Evolutionary conservation across 1,140 invertebrate species (phyloP).

Genomic region (Ladona fulva): DNA sequence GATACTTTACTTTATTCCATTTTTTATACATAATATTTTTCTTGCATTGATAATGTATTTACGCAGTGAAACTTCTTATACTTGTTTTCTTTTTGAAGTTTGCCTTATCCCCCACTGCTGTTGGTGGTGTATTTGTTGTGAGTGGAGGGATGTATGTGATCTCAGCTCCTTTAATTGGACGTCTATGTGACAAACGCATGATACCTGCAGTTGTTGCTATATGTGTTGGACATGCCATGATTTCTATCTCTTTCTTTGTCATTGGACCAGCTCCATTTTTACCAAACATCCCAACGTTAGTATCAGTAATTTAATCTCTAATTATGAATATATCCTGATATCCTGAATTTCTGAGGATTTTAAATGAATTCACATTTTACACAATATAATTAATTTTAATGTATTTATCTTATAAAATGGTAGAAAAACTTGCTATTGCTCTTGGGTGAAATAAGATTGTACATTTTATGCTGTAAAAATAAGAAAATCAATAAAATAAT

Average conservation of each 20-base stretch:
- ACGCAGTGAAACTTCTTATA: not conserved
- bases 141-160: slow-evolving; percentile 43
- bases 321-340: too few species aligned
- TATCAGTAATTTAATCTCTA: not conserved
- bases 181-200: slow-evolving; percentile 32
- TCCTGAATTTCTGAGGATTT: too few species aligned
- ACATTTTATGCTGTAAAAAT: too few species aligned
- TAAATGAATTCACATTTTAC: too few species aligned
- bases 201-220: slow-evolving; percentile 26
- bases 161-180: slow-evolving; percentile 40
- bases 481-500: too few species aligned
- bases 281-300: slow-evolving; percentile 17
- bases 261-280: slow-evolving; percentile 37
- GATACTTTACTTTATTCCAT: too few species aligned
- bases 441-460: too few species aligned
- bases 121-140: slow-evolving; percentile 44
- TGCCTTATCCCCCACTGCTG: slow-evolving; percentile 38
- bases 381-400: too few species aligned
- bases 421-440: not conserved
- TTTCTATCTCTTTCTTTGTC: not conserved
- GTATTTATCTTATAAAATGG: too few species aligned
- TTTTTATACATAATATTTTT: too few species aligned
- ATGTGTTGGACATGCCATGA: not conserved
- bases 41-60: too few species aligned
- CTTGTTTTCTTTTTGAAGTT: slow-evolving; percentile 34